These are phyloP conservation scores for Maconellicoccus hirsutus DNA, from an alignment of 1,140 invertebrate genomes.

Conservation along the genomic window DNA sequence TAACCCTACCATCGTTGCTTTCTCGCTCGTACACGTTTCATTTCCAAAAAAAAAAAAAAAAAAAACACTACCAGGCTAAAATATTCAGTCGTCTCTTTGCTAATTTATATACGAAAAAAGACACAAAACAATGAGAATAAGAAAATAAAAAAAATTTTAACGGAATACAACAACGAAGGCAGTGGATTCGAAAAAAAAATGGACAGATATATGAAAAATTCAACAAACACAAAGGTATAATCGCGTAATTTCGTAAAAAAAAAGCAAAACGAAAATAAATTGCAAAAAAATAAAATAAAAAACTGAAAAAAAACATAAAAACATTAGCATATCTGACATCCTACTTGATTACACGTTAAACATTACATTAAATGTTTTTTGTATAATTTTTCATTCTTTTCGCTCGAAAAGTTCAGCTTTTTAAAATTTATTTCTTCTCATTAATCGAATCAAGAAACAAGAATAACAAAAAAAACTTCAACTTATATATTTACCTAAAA, in stretches of 20 bases:
- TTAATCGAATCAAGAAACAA: conserved; percentile 1
- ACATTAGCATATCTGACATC: conserved; percentile 19
- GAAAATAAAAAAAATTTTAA: conserved; percentile 15
- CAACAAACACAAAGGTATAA: background rate
- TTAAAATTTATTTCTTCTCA: conserved; percentile 1
- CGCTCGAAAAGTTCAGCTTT: conserved; percentile 2
- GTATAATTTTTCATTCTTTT: conserved; percentile 4
- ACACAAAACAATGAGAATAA: conserved; percentile 10
- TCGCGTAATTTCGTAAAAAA: background rate
- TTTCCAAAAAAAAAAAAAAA: background rate
- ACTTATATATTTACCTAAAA: background rate
- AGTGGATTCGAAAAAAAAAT: conserved; percentile 8
- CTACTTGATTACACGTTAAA: conserved; percentile 10
- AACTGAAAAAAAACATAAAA: background rate
- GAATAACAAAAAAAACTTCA: background rate
- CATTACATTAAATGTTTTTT: background rate
- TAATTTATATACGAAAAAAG: background rate
- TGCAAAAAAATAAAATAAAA: conserved; percentile 10
- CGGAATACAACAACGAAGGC: conserved; percentile 19
- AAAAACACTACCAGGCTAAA: background rate
- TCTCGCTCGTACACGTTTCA: background rate
- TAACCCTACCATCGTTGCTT: background rate
- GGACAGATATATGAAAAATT: background rate
- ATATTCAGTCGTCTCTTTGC: conserved; percentile 19
- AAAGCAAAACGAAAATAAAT: conserved; percentile 1